A percentile compares a stretch with the other conserved stretches of the same genome.
phyloP scores from a whole-genome alignment of 1,140 invertebrate genomes.

The Leptestheria dahalacensis region DNA sequence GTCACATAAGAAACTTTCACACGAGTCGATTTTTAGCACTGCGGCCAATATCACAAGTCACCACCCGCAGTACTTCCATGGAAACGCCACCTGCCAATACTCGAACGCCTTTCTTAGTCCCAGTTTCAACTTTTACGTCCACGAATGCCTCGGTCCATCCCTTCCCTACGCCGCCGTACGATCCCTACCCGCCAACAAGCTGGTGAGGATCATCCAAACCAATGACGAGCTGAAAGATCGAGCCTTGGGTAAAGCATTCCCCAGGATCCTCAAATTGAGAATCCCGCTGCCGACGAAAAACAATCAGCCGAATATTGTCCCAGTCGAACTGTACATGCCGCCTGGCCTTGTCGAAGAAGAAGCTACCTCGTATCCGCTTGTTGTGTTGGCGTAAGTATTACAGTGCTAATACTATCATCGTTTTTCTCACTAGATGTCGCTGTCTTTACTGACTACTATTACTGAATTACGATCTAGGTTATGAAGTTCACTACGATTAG shows the following conservation, averaged over 20 bases:
- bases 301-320: background rate
- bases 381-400: conserved; percentile 54
- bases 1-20: background rate
- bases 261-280: conserved; percentile 5
- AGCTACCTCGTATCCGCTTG: conserved; percentile 61
- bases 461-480: too few relatives aligned
- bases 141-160: conserved; percentile 54
- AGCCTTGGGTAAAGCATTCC: conserved; percentile 12
- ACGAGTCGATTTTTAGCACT: background rate
- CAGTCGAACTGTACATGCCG: conserved; percentile 52
- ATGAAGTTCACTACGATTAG: too few relatives aligned
- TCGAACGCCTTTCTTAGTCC: conserved; percentile 20
- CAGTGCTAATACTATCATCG: background rate
- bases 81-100: conserved; percentile 6
- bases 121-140: conserved; percentile 32
- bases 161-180: conserved; percentile 31
- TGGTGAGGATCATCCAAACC: conserved; percentile 23
- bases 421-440: too few relatives aligned
- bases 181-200: conserved; percentile 26
- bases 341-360: conserved; percentile 62
- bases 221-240: conserved; percentile 5
- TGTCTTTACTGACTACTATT: too few relatives aligned
- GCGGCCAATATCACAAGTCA: conserved; percentile 2
- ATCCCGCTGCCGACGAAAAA: conserved; percentile 2
- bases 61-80: conserved; percentile 1